These are phyloP conservation scores for Montipora capricornis DNA, from an alignment of 64 coral and sea anemone genomes.

Conservation along the genomic window DNA sequence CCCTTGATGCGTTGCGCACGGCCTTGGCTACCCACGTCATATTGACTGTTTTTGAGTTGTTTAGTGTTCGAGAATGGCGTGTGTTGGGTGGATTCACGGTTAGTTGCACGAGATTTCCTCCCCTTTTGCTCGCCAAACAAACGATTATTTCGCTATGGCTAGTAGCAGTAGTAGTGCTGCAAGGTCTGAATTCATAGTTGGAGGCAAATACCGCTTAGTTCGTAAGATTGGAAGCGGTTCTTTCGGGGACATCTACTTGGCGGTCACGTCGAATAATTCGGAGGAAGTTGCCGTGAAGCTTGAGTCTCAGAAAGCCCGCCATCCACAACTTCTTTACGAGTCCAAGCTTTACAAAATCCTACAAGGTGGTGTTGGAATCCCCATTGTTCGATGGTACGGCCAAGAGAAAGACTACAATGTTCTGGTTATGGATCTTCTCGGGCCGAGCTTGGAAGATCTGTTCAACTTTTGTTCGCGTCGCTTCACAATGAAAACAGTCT, in stretches of 20 bases:
- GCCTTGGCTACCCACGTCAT: constrained; percentile 98
- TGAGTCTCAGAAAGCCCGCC: constrained; percentile 97
- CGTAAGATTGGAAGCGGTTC: constrained; percentile 99
- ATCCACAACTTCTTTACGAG: constrained; percentile 99
- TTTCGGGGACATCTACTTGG: constrained; percentile 99
- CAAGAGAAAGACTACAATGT: constrained; percentile 99
- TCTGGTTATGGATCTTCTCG: constrained; percentile 95
- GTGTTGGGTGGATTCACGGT: constrained; percentile 37
- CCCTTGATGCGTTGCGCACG: constrained; percentile 71
- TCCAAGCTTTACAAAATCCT: constrained; percentile 99
- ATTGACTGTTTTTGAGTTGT: constrained; percentile 55
- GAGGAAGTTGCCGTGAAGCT: constrained; percentile 98
- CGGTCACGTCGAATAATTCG: constrained; percentile 79
- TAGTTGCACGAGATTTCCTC: constrained; percentile 26
- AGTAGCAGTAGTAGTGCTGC: constrained; percentile 81
- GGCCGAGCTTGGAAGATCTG: constrained; percentile 97
- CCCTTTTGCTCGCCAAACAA: constrained; percentile 11
- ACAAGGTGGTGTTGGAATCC: constrained; percentile 97
- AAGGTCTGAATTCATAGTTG: constrained; percentile 92
- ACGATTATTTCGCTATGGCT: constrained; percentile 65
- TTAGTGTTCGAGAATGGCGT: constrained; percentile 56
- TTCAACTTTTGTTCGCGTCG: constrained; percentile 99
- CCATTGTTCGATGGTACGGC: constrained; percentile 90
- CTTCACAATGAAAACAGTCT: constrained; percentile 99
- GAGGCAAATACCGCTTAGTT: constrained; percentile 95